A percentile compares a stretch with the other conserved stretches of the same genome.
Conservation (phyloP, 2,113 vertebrate species). For the Macheiramphus alcinus region DNA sequence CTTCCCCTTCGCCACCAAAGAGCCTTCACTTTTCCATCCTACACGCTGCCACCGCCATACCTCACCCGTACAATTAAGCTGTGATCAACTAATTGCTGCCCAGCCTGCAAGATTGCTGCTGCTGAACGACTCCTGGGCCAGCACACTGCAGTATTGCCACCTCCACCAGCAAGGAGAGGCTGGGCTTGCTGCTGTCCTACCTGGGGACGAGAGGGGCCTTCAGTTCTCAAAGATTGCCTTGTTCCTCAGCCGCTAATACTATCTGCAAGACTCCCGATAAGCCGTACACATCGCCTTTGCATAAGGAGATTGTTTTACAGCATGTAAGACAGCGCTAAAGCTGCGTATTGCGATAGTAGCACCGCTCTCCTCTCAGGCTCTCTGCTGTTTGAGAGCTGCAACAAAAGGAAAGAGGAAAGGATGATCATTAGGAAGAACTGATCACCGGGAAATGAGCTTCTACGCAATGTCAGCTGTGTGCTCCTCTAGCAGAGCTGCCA, state of each 20-base stretch:
- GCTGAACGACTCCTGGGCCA: rapidly evolving
- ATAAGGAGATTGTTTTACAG: background rate
- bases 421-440: rapidly evolving
- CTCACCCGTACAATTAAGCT: rapidly evolving
- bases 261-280: rapidly evolving
- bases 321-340: rapidly evolving
- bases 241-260: rapidly evolving
- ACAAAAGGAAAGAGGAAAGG: background rate
- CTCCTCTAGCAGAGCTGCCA: background rate
- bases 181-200: too few species aligned
- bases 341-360: rapidly evolving
- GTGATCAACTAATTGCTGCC: background rate
- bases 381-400: background rate
- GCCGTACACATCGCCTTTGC: rapidly evolving
- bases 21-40: rapidly evolving
- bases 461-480: rapidly evolving
- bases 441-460: background rate
- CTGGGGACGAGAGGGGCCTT: rapidly evolving
- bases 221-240: rapidly evolving
- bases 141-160: rapidly evolving
- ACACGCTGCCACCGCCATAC: rapidly evolving
- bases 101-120: rapidly evolving
- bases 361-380: background rate
- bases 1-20: background rate
- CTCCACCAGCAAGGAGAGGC: rapidly evolving